Evolutionary conservation across 2,797 vertebrate species (phyloP).

Genomic region (Lycodopsis pacificus): DNA sequence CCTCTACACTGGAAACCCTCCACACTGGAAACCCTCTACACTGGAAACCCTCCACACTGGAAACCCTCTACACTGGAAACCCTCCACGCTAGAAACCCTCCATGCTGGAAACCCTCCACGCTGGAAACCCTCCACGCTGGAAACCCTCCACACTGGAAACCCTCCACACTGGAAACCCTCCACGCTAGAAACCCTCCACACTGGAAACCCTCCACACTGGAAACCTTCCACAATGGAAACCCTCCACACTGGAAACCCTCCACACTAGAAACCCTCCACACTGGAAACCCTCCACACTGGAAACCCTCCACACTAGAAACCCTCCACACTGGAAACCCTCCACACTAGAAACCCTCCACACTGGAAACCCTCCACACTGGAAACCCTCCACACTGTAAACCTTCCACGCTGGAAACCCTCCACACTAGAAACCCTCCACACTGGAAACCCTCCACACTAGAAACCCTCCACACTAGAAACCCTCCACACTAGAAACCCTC

Average conservation of each 20-base stretch:
- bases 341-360: too few relatives aligned
- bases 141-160: constrained; percentile 1
- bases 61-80: constrained; percentile 10
- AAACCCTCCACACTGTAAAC: too few relatives aligned
- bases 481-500: background rate
- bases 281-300: background rate
- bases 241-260: constrained; percentile 1
- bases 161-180: background rate
- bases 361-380: background rate
- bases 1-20: background rate
- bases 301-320: too few relatives aligned
- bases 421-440: too few relatives aligned
- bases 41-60: background rate
- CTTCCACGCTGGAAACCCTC: background rate
- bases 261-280: too few relatives aligned
- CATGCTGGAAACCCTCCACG: too few relatives aligned
- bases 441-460: background rate
- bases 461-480: constrained; percentile 7
- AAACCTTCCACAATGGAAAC: too few relatives aligned
- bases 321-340: constrained; percentile 1
- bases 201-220: background rate
- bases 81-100: background rate
- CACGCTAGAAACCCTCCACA: too few relatives aligned
- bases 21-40: background rate
- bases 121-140: background rate